Evolutionary conservation across 2,113 vertebrate species (phyloP).

Genomic region (Suncus etruscus): DNA sequence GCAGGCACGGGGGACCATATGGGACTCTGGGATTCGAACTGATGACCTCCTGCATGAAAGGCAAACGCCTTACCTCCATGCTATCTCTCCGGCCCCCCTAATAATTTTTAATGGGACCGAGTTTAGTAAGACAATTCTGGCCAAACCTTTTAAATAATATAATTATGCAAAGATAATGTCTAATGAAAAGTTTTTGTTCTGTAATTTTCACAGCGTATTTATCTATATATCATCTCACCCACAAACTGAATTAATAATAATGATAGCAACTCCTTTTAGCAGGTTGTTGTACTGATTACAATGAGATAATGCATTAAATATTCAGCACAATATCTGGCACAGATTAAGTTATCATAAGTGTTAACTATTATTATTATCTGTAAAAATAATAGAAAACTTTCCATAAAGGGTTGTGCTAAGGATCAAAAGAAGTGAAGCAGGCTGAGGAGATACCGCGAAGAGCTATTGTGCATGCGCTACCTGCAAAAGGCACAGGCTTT

Average conservation of each 20-base stretch:
- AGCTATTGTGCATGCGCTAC: too few relatives aligned
- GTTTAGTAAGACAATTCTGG: conserved; percentile 19
- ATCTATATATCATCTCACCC: conserved; percentile 53
- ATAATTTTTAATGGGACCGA: conserved; percentile 48
- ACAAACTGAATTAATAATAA: neutral
- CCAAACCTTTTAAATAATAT: conserved; percentile 33
- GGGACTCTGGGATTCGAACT: too few relatives aligned
- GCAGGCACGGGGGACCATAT: too few relatives aligned
- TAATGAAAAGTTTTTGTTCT: conserved; percentile 36
- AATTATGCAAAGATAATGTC: conserved; percentile 37
- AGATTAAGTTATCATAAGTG: neutral
- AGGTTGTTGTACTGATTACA: conserved; percentile 32
- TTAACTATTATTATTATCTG: conserved; percentile 19
- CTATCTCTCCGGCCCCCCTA: too few relatives aligned
- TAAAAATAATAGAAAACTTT: conserved; percentile 48
- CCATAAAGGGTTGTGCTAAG: neutral
- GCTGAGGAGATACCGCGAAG: too few relatives aligned
- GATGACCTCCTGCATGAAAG: too few relatives aligned
- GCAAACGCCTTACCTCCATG: too few relatives aligned
- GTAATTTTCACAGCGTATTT: conserved; percentile 33
- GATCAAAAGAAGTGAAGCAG: neutral
- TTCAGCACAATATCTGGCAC: neutral
- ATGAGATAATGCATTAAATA: conserved; percentile 40
- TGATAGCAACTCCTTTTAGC: neutral
- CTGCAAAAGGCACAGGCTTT: too few relatives aligned